Conservation (phyloP, 1,140 invertebrate genomes). For the Lepeophtheirus salmonis region DNA sequence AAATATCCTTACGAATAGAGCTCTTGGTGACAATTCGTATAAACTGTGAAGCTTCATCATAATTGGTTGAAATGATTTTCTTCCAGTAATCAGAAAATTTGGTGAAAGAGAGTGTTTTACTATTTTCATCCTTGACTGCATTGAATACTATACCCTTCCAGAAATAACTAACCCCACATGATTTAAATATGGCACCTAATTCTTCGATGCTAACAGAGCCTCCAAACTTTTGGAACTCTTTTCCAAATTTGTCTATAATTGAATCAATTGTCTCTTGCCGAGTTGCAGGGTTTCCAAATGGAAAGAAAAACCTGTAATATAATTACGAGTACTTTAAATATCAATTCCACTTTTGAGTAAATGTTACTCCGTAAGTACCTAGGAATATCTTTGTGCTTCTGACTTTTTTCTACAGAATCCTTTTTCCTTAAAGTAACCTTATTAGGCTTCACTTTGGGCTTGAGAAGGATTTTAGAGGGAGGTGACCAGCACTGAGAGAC, state of each 20-base stretch:
- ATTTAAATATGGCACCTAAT: slow-evolving; percentile 11
- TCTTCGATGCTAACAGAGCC: slow-evolving; percentile 2
- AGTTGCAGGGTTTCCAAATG: slow-evolving; percentile 6
- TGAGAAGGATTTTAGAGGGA: background rate
- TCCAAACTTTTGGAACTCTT: slow-evolving; percentile 5
- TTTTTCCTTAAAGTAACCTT: background rate
- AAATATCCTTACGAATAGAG: slow-evolving; percentile 23
- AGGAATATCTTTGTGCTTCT: background rate
- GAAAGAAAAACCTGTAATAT: slow-evolving; percentile 17
- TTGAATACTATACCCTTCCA: slow-evolving; percentile 15
- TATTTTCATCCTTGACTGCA: background rate
- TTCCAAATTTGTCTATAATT: background rate
- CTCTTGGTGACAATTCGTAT: slow-evolving; percentile 46
- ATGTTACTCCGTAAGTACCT: too few relatives aligned
- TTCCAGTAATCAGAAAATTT: slow-evolving; percentile 1
- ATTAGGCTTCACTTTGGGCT: background rate
- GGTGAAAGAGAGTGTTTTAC: background rate
- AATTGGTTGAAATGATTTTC: slow-evolving; percentile 52
- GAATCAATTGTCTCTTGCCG: background rate
- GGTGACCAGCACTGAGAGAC: background rate
- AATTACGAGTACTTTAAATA: too few relatives aligned
- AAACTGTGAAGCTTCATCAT: slow-evolving; percentile 77
- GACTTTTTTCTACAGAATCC: background rate
- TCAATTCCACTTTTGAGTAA: too few relatives aligned
- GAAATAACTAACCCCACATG: slow-evolving; percentile 2